Conservation (phyloP, 2,888 invertebrate genomes). For the Leptopterna dolabrata region DNA sequence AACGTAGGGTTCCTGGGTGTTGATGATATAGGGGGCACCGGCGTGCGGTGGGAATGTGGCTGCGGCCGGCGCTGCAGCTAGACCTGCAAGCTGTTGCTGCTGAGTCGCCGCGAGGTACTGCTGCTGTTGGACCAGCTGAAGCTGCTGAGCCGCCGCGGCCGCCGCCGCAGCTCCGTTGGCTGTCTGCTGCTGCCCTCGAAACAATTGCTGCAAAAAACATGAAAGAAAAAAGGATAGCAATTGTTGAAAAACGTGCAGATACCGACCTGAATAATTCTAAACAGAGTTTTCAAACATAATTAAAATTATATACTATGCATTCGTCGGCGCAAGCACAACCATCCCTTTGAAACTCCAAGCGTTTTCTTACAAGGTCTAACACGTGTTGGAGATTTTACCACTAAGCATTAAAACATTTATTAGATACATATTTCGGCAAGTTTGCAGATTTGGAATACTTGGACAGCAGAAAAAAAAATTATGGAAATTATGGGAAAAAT, state of each 20-base stretch:
- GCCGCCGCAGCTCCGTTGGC: slow-evolving; percentile 75
- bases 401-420: too few relatives aligned
- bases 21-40: slow-evolving; percentile 81
- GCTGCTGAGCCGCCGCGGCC: slow-evolving; percentile 76
- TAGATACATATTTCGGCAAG: too few relatives aligned
- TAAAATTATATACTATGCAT: too few relatives aligned
- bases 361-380: too few relatives aligned
- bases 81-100: slow-evolving; percentile 72
- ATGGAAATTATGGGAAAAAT: too few relatives aligned
- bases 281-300: background rate
- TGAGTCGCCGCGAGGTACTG: slow-evolving; percentile 69
- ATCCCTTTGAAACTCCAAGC: too few relatives aligned
- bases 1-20: slow-evolving; percentile 88
- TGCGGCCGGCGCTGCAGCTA: slow-evolving; percentile 70
- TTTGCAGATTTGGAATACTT: too few relatives aligned
- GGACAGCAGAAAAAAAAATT: too few relatives aligned
- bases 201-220: slow-evolving; percentile 90
- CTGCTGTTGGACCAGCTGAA: slow-evolving; percentile 81
- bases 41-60: slow-evolving; percentile 69
- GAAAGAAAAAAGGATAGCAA: slow-evolving; percentile 66
- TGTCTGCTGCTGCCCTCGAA: slow-evolving; percentile 83
- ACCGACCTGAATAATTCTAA: background rate
- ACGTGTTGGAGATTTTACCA: too few relatives aligned
- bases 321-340: too few relatives aligned
- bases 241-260: too few relatives aligned